Conservation (phyloP, 2,113 vertebrate species). For the Serilophus lunatus region DNA sequence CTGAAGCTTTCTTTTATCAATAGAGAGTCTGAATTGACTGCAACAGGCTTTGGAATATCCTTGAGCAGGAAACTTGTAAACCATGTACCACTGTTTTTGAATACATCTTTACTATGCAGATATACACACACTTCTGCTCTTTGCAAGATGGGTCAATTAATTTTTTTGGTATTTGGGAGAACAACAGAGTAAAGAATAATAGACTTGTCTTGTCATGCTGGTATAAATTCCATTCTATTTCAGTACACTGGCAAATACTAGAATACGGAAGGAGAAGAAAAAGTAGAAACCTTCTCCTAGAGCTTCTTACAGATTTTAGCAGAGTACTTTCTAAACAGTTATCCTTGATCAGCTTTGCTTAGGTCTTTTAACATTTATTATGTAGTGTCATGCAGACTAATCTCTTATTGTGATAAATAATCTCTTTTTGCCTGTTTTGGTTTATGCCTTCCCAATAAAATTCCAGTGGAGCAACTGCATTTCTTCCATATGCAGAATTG, state of each 20-base stretch:
- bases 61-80: neutral
- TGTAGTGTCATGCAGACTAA: conserved; percentile 1
- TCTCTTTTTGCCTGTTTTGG: neutral
- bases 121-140: neutral
- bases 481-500: neutral
- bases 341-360: neutral
- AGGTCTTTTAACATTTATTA: conserved; percentile 35
- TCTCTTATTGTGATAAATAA: conserved; percentile 40
- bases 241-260: neutral
- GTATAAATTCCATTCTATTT: neutral
- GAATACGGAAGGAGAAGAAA: neutral
- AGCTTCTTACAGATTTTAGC: neutral
- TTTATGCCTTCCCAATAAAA: conserved; percentile 14
- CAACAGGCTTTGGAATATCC: neutral
- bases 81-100: neutral
- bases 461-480: neutral
- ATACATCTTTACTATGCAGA: neutral
- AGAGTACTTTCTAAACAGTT: neutral
- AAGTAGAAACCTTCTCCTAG: neutral
- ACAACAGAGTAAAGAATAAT: neutral
- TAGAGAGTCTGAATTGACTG: neutral
- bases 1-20: neutral
- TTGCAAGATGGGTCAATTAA: neutral
- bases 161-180: neutral
- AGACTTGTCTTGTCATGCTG: neutral